A percentile compares a stretch with the other conserved stretches of the same genome.
These are phyloP conservation scores for Lithosia quadra DNA, from an alignment of 2,888 invertebrate genomes.

Conservation along the genomic window DNA sequence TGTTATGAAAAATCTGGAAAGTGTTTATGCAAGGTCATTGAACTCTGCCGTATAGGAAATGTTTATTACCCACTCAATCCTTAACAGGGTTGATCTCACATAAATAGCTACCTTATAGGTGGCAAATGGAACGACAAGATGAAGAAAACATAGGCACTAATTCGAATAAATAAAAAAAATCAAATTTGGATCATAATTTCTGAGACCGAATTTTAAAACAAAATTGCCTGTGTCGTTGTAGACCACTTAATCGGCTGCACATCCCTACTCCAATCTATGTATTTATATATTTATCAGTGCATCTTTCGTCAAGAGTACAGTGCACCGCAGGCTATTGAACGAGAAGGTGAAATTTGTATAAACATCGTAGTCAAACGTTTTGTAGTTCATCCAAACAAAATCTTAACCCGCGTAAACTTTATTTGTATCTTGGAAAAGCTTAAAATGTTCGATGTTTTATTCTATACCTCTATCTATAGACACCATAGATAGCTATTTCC, in stretches of 20 bases:
- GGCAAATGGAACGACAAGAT: no score
- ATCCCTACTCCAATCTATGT: no score
- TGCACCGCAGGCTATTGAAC: background rate
- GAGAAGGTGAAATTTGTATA: background rate
- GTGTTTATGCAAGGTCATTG: constrained; percentile 59
- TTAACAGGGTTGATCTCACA: background rate
- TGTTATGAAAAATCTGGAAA: constrained; percentile 50
- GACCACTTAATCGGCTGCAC: background rate
- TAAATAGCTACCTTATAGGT: no score
- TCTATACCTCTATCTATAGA: background rate
- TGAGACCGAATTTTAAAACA: no score
- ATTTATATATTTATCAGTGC: background rate
- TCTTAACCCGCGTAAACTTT: background rate
- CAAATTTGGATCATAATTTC: no score
- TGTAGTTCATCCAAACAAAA: constrained; percentile 1
- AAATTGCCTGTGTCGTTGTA: no score
- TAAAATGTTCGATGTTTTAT: background rate
- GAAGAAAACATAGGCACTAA: no score
- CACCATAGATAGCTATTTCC: background rate
- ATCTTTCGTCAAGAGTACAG: background rate
- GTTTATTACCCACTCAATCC: constrained; percentile 47
- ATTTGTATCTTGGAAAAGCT: background rate
- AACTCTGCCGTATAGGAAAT: constrained; percentile 50
- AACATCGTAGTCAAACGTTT: background rate
- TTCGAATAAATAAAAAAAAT: no score